A percentile compares a stretch with the other conserved stretches of the same genome.
Conservation (phyloP, 2,113 vertebrate species). For the Dicaeum eximium region DNA sequence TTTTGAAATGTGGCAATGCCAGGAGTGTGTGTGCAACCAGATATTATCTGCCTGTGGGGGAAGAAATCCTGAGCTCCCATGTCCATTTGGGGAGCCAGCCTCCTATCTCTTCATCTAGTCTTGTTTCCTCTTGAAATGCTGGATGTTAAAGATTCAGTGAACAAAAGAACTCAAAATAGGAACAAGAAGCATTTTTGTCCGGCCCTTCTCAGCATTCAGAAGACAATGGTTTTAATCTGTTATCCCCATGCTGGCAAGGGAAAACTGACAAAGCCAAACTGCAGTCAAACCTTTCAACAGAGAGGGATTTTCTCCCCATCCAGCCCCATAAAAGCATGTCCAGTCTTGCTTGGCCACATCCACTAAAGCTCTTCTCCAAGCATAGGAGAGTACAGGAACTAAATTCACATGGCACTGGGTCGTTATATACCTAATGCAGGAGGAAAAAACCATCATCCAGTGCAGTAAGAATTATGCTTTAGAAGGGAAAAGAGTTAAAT, state of each 20-base stretch:
- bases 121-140: slow-evolving; percentile 13
- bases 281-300: neutral
- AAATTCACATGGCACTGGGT: neutral
- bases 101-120: neutral
- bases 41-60: neutral
- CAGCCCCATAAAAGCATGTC: neutral
- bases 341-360: neutral
- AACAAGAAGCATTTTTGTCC: slow-evolving; percentile 37
- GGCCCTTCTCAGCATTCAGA: neutral
- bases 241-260: neutral
- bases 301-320: neutral
- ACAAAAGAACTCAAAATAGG: slow-evolving; percentile 28
- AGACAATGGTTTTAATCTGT: slow-evolving; percentile 21
- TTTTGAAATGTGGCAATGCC: neutral
- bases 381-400: neutral
- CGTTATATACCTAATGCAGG: neutral
- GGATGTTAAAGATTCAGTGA: neutral
- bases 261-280: neutral
- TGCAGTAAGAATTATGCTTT: neutral
- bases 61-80: neutral
- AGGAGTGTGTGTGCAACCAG: neutral
- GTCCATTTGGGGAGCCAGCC: neutral
- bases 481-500: neutral
- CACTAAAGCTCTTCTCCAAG: neutral
- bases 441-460: neutral